phyloP scores from a whole-genome alignment of 30 jellyfish, hydroid and myxozoan species.

The Aurelia aurita region DNA sequence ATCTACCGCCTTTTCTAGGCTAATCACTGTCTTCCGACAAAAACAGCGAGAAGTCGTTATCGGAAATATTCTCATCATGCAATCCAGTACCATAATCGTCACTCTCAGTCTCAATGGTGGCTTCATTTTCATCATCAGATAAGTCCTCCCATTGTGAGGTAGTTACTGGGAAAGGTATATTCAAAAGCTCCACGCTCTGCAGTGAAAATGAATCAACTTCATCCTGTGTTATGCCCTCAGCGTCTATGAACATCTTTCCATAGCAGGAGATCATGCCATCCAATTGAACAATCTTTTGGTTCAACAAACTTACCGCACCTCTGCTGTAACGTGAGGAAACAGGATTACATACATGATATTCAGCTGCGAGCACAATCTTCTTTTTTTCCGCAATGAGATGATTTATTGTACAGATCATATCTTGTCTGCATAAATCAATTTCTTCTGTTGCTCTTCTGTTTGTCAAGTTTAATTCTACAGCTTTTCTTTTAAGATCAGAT shows the following conservation, averaged over 20 bases:
- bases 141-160: too few relatives aligned
- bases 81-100: too few relatives aligned
- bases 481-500: constrained; percentile 30
- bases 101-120: too few relatives aligned
- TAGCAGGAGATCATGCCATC: neutral
- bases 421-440: constrained; percentile 27
- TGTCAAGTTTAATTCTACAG: constrained; percentile 6
- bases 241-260: neutral
- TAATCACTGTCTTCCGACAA: too few relatives aligned
- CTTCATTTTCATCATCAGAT: too few relatives aligned
- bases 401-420: constrained; percentile 9
- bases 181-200: neutral
- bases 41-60: too few relatives aligned
- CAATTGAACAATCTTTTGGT: neutral
- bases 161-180: too few relatives aligned
- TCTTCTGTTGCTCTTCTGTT: constrained; percentile 37
- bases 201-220: constrained; percentile 9
- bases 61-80: too few relatives aligned
- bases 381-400: constrained; percentile 23
- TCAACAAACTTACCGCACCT: constrained; percentile 22
- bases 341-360: neutral
- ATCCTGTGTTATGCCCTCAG: constrained; percentile 9
- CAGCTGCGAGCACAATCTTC: neutral
- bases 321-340: neutral
- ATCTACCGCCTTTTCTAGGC: too few relatives aligned